A percentile compares a stretch with the other conserved stretches of the same genome.
Evolutionary conservation across 2,113 vertebrate genomes (phyloP).

Genomic region (Recurvirostra avosetta): DNA sequence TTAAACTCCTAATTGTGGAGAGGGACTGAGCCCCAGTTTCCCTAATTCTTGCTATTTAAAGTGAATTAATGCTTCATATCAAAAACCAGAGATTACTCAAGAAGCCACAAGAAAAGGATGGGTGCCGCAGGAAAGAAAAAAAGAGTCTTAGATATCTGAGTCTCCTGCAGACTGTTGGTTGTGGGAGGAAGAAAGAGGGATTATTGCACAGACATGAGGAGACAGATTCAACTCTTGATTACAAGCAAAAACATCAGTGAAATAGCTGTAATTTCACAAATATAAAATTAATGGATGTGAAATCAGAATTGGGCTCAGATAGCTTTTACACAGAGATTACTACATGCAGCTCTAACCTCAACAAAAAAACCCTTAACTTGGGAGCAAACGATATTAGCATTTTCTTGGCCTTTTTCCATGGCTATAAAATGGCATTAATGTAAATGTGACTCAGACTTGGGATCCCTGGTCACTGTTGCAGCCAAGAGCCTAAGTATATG

Average conservation of each 20-base stretch:
- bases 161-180: background rate
- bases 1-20: background rate
- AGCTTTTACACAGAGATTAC: background rate
- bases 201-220: background rate
- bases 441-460: constrained; percentile 41
- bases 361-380: background rate
- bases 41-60: background rate
- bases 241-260: background rate
- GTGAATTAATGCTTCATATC: background rate
- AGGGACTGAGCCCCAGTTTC: background rate
- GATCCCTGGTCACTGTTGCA: constrained; percentile 11
- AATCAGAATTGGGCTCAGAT: background rate
- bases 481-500: constrained; percentile 49
- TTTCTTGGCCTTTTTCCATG: constrained; percentile 23
- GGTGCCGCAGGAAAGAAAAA: background rate
- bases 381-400: background rate
- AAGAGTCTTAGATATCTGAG: background rate
- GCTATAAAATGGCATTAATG: constrained; percentile 32
- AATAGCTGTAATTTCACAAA: background rate
- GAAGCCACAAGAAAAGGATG: background rate
- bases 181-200: background rate
- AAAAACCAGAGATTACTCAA: background rate
- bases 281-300: background rate
- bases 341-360: background rate
- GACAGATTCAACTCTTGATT: background rate